Percentiles rank a stretch among this genome's conserved stretches.
Evolutionary conservation across 2,888 invertebrate species (phyloP).

Genomic region (Reticulitermes lucifugus): DNA sequence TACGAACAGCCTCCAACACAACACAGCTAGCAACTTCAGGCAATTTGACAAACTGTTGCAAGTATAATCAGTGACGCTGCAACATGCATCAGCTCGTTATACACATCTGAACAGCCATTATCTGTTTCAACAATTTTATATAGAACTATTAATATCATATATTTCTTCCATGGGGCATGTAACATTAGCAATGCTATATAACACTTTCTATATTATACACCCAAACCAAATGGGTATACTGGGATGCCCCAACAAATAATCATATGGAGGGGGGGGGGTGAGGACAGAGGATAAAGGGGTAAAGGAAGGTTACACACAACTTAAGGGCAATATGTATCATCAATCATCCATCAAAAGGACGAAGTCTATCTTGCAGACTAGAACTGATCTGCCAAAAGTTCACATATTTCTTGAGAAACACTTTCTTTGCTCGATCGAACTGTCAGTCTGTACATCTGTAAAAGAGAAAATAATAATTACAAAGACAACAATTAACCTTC

Average conservation of each 20-base stretch:
- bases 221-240: background rate
- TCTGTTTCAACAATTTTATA: slow-evolving; percentile 11
- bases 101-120: slow-evolving; percentile 9
- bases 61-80: background rate
- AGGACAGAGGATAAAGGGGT: background rate
- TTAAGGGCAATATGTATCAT: slow-evolving; percentile 23
- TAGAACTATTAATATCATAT: slow-evolving; percentile 33
- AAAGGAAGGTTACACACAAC: slow-evolving; percentile 24
- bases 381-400: slow-evolving; percentile 95
- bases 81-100: background rate
- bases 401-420: slow-evolving; percentile 93
- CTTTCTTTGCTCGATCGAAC: slow-evolving; percentile 97
- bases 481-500: too few relatives aligned
- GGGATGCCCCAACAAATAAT: background rate
- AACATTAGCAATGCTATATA: background rate
- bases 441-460: slow-evolving; percentile 98
- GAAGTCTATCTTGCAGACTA: slow-evolving; percentile 64
- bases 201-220: background rate
- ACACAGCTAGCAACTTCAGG: background rate
- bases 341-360: slow-evolving; percentile 19
- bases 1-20: background rate
- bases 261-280: background rate
- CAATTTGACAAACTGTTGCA: background rate
- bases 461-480: slow-evolving; percentile 56
- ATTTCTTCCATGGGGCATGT: background rate